Conservation (phyloP, 2,797 vertebrate species). For the Loriculus beryllinus region DNA sequence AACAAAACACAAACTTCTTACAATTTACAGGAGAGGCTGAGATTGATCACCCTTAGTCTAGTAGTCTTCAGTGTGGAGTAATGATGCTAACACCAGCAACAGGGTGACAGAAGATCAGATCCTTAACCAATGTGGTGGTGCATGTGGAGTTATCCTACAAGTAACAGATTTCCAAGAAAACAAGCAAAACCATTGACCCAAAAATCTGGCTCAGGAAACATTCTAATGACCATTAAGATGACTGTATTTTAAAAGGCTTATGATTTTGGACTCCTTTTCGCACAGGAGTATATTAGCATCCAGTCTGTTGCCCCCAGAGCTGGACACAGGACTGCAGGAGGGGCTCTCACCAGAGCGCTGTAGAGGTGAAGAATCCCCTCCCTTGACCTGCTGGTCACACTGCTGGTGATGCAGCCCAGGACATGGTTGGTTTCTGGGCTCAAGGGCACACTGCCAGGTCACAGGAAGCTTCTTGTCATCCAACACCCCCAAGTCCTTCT, state of each 20-base stretch:
- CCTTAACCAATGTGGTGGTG: neutral
- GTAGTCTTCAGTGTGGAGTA: neutral
- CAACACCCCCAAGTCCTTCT: neutral
- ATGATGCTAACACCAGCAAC: neutral
- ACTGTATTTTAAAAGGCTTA: neutral
- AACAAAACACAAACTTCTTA: neutral
- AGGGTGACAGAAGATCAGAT: neutral
- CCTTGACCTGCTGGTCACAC: neutral
- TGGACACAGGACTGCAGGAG: neutral
- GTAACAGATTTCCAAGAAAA: neutral
- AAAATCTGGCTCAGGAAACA: neutral
- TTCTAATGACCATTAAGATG: neutral
- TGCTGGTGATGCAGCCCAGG: neutral
- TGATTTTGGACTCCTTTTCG: neutral
- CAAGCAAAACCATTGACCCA: rapidly evolving
- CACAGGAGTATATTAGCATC: neutral
- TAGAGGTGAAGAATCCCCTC: neutral
- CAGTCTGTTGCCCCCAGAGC: neutral
- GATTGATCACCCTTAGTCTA: neutral
- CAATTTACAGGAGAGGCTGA: neutral
- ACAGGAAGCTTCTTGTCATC: neutral
- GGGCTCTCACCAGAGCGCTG: neutral
- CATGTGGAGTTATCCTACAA: neutral
- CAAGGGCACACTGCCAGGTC: neutral
- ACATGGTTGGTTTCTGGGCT: neutral